phyloP scores from a whole-genome alignment of 92 coral and sea anemone species.

The Porites divaricata region DNA sequence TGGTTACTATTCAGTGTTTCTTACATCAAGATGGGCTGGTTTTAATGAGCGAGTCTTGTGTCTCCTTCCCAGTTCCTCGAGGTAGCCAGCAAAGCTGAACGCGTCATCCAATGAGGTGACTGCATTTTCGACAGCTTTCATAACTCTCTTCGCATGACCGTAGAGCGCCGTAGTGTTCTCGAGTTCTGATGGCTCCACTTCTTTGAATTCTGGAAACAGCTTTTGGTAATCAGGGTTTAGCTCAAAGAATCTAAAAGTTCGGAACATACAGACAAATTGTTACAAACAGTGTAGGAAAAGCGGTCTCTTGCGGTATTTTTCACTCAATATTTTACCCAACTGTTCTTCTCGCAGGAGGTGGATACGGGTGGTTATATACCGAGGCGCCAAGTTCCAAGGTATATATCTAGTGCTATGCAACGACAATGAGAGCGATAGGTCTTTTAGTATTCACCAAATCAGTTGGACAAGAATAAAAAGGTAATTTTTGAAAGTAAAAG shows the following conservation, averaged over 20 bases:
- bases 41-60: constrained; percentile 81
- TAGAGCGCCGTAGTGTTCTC: constrained; percentile 68
- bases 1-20: constrained; percentile 1
- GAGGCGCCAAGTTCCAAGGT: too few relatives aligned
- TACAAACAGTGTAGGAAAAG: too few relatives aligned
- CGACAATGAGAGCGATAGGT: too few relatives aligned
- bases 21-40: constrained; percentile 82
- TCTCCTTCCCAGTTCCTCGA: constrained; percentile 88
- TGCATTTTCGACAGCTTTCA: constrained; percentile 92
- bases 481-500: too few relatives aligned
- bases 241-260: constrained; percentile 70
- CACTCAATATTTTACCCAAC: too few relatives aligned
- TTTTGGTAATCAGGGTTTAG: constrained; percentile 78
- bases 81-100: constrained; percentile 72
- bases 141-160: constrained; percentile 88
- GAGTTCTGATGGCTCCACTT: constrained; percentile 58
- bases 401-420: too few relatives aligned
- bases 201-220: constrained; percentile 86
- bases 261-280: background rate
- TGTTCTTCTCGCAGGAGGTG: too few relatives aligned
- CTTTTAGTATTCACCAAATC: too few relatives aligned
- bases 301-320: too few relatives aligned
- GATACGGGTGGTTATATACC: too few relatives aligned
- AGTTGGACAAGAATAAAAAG: too few relatives aligned
- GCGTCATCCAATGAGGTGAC: constrained; percentile 79